These are phyloP conservation scores for Oreochromis aureus DNA, from an alignment of 2,113 vertebrate genomes.

Conservation along the genomic window DNA sequence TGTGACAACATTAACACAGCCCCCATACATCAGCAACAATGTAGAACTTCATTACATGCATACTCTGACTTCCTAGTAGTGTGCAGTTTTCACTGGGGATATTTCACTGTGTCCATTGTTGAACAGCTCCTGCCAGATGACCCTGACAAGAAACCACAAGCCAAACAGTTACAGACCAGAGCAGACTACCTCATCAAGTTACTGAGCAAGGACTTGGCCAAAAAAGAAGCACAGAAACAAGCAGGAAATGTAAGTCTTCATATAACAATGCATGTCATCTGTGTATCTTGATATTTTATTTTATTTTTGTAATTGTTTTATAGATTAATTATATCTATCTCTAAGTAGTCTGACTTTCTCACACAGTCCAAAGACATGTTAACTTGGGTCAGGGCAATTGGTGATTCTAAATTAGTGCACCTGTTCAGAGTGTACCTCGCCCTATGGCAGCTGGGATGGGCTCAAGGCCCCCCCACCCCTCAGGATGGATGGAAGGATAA, in stretches of 20 bases:
- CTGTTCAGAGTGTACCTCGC: not conserved
- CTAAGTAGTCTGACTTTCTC: not conserved
- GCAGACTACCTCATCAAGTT: slow-evolving; percentile 99
- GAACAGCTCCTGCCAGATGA: slow-evolving; percentile 94
- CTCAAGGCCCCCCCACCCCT: not conserved
- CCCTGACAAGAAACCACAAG: slow-evolving; percentile 98
- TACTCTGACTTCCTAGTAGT: not conserved
- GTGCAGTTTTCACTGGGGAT: not conserved
- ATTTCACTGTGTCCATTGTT: not conserved
- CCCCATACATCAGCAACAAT: not conserved
- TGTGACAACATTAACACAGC: not conserved
- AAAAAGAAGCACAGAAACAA: slow-evolving; percentile 89
- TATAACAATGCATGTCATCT: not conserved
- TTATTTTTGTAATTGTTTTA: not conserved
- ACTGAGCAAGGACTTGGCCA: slow-evolving; percentile 92
- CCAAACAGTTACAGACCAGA: slow-evolving; percentile 96
- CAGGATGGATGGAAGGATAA: not conserved
- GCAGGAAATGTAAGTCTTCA: slow-evolving; percentile 80
- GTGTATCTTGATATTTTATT: not conserved
- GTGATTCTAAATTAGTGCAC: not conserved
- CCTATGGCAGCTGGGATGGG: not conserved
- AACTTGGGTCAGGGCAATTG: not conserved
- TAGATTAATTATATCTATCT: not conserved
- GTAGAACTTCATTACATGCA: fast-evolving
- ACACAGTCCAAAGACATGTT: not conserved